A percentile compares a stretch with the other conserved stretches of the same genome.
Evolutionary conservation across 2,797 vertebrate genomes (phyloP).

Genomic region (Amniataba percoides): DNA sequence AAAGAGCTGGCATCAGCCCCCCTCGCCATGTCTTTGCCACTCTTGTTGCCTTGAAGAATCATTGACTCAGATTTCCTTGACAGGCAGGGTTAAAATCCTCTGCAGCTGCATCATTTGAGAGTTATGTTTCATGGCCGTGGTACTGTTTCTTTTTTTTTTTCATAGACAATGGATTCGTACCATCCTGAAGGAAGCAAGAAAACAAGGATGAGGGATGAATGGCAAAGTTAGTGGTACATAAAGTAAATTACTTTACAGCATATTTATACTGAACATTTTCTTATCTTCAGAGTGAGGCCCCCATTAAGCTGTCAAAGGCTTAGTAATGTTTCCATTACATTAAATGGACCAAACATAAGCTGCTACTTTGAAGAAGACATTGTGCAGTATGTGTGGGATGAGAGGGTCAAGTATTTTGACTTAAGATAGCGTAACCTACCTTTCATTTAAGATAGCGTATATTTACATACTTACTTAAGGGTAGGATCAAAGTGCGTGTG

Average conservation of each 20-base stretch:
- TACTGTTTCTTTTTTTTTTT: neutral
- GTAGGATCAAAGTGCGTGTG: too few relatives aligned
- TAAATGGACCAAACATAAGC: constrained; percentile 4
- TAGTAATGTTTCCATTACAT: neutral
- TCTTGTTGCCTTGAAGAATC: constrained; percentile 40
- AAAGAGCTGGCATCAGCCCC: constrained; percentile 37
- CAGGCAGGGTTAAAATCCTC: constrained; percentile 28
- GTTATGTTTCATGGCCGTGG: constrained; percentile 30
- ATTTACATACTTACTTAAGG: too few relatives aligned
- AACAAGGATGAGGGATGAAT: neutral
- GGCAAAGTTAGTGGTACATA: neutral
- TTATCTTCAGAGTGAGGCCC: neutral
- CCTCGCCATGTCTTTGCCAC: constrained; percentile 41
- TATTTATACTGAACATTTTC: too few relatives aligned
- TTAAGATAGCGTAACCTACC: constrained; percentile 2
- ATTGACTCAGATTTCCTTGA: constrained; percentile 34
- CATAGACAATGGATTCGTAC: neutral
- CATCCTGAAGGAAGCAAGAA: neutral
- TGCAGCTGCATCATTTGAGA: neutral
- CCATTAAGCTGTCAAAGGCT: neutral
- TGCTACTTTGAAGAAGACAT: neutral
- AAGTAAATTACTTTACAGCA: neutral
- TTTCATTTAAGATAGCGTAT: constrained; percentile 23
- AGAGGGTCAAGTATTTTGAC: constrained; percentile 6
- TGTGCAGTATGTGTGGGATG: neutral